Conservation (phyloP, 2,888 invertebrate genomes). For the Panopea generosa region DNA sequence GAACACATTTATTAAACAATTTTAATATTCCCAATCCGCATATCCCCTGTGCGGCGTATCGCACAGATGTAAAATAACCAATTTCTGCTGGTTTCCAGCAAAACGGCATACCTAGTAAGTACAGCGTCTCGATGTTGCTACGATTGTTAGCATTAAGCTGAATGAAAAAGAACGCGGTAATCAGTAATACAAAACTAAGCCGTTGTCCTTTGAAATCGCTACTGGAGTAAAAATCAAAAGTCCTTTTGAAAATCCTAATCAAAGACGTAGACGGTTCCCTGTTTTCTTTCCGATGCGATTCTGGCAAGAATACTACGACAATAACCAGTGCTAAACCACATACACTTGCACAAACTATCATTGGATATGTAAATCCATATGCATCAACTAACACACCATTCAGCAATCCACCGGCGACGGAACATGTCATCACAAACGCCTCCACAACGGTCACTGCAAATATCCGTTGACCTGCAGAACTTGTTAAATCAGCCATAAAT, state of each 20-base stretch:
- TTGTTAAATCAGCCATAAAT: neutral
- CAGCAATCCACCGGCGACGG: neutral
- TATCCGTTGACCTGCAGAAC: neutral
- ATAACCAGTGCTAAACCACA: neutral
- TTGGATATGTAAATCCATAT: neutral
- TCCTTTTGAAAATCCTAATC: neutral
- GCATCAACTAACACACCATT: neutral
- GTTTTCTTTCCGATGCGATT: neutral
- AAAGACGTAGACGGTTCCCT: neutral
- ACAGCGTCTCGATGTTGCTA: neutral
- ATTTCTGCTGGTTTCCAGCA: conserved; percentile 5
- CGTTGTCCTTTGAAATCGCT: neutral
- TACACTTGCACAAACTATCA: neutral
- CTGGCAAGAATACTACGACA: neutral
- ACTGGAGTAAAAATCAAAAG: neutral
- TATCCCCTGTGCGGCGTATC: neutral
- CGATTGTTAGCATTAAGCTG: conserved; percentile 1
- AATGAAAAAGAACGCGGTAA: conserved; percentile 2
- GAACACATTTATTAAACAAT: neutral
- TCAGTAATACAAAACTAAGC: neutral
- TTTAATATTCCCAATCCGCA: neutral
- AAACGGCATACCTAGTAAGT: conserved; percentile 9
- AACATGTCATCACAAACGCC: neutral
- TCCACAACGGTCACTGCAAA: conserved; percentile 4
- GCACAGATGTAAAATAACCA: conserved; percentile 7